Evolutionary conservation across 23 tunicate genomes (phyloP), one percentile per base, ranked within the genome.

Genomic region (Styela clava): DNA sequence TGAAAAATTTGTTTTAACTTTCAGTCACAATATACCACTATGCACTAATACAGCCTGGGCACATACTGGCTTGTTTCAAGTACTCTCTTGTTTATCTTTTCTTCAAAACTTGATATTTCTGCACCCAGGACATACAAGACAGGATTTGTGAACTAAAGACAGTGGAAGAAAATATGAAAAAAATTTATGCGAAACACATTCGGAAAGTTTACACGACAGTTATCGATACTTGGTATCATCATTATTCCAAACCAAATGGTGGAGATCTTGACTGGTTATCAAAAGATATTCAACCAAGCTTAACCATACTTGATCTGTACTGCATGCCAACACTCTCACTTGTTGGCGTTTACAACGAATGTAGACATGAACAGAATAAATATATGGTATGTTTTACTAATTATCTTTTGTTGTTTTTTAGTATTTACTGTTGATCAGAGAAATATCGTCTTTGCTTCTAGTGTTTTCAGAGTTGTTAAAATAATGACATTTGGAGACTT

Each of bases 191-290:
- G 16, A 19, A 29, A 16, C 22, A 67, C 24, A 67, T 29, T 27
- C 71, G 16, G 24, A 25, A 16, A 67, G 24, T 67, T 27, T 67
- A 18, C 71, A 67, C 22, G 24, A 19, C 12, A 1, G 22, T 67
- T 18, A 18, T 67, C 0, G 22, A 67, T 0, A 22, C 31, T 67
- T 67, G 71, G 71, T 29, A 67, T 25, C 71, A 67, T 18, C 71
- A 67, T 29, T 24, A 19, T 16, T 67, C 71, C 16, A n/a, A 29
- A 18, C 71, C 71, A 29, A 67, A 67, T 29, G 31, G 22, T 29
- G 31, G 24, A 27, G 71, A 67, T 67, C 71, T 25, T 67, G 71
- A 67, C 12, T 67, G 71, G 71, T 24, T 67, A 16, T 27, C 31
- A n/a, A 22, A 67, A 67, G 31, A 27, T 67, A 67, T 67, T 67